These are phyloP conservation scores for Brienomyrus brachyistius DNA, from an alignment of 2,113 vertebrate genomes.

Conservation along the genomic window DNA sequence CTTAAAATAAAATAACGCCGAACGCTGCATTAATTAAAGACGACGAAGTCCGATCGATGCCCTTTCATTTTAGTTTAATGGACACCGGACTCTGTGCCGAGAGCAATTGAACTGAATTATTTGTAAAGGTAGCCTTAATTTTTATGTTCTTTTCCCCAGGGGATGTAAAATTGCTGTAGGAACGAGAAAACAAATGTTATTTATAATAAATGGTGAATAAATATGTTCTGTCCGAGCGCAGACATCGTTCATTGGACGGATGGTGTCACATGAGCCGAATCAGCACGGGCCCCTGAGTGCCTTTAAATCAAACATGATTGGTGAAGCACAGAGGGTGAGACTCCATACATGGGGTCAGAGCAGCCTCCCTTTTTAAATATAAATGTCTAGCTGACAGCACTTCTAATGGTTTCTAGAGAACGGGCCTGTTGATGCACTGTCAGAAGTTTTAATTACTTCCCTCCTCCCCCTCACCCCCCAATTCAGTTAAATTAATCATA, in stretches of 20 bases:
- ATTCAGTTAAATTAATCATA: neutral
- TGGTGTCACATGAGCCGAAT: neutral
- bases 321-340: neutral
- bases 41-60: conserved; percentile 19
- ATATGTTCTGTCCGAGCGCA: neutral
- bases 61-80: conserved; percentile 31
- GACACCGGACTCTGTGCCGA: conserved; percentile 8
- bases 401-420: neutral
- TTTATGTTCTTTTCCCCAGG: neutral
- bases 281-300: neutral
- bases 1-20: conserved; percentile 27
- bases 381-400: neutral
- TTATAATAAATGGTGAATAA: neutral
- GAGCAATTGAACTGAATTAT: conserved; percentile 15
- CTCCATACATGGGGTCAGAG: neutral
- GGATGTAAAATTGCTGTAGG: conserved; percentile 3
- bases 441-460: conserved; percentile 6
- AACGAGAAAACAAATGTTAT: neutral
- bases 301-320: neutral
- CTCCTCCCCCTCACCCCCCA: neutral
- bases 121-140: conserved; percentile 8
- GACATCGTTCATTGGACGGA: neutral
- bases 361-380: neutral
- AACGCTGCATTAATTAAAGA: conserved; percentile 31
- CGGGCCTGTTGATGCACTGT: neutral